These are phyloP conservation scores for Miichthys miiuy DNA, from an alignment of 2,797 vertebrate species.

Conservation along the genomic window DNA sequence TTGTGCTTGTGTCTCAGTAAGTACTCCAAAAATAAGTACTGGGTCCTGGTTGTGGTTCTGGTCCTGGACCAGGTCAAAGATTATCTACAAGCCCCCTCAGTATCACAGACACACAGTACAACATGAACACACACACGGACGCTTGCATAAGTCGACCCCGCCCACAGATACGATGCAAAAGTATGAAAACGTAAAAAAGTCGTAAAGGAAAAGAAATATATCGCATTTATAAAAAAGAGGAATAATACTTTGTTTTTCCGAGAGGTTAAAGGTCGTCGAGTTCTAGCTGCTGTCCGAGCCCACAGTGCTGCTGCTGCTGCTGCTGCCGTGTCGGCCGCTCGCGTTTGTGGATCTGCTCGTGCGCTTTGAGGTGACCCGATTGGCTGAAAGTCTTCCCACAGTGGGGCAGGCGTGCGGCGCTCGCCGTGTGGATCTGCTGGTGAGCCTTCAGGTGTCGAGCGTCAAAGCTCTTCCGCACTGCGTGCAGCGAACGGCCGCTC, in stretches of 20 bases:
- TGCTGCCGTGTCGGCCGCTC: slow-evolving; percentile 77
- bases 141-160: slow-evolving; percentile 76
- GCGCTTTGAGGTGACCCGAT: slow-evolving; percentile 87
- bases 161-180: slow-evolving; percentile 73
- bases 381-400: slow-evolving; percentile 87
- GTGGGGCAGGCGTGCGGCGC: slow-evolving; percentile 82
- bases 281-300: slow-evolving; percentile 82
- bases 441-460: slow-evolving; percentile 88
- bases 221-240: slow-evolving; percentile 77
- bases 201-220: slow-evolving; percentile 72
- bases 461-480: slow-evolving; percentile 88
- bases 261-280: slow-evolving; percentile 72
- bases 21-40: slow-evolving; percentile 42
- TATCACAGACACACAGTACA: slow-evolving; percentile 53
- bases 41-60: background rate
- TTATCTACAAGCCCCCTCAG: slow-evolving; percentile 62
- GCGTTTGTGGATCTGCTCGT: slow-evolving; percentile 87
- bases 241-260: slow-evolving; percentile 82
- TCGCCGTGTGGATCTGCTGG: slow-evolving; percentile 88
- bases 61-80: slow-evolving; percentile 57
- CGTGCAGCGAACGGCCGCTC: slow-evolving; percentile 85
- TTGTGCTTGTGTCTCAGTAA: slow-evolving; percentile 67
- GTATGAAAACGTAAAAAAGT: slow-evolving; percentile 83
- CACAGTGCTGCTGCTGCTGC: slow-evolving; percentile 70
- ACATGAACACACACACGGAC: slow-evolving; percentile 68